phyloP scores from a whole-genome alignment of 1,140 invertebrate genomes.

The Triops longicaudatus region DNA sequence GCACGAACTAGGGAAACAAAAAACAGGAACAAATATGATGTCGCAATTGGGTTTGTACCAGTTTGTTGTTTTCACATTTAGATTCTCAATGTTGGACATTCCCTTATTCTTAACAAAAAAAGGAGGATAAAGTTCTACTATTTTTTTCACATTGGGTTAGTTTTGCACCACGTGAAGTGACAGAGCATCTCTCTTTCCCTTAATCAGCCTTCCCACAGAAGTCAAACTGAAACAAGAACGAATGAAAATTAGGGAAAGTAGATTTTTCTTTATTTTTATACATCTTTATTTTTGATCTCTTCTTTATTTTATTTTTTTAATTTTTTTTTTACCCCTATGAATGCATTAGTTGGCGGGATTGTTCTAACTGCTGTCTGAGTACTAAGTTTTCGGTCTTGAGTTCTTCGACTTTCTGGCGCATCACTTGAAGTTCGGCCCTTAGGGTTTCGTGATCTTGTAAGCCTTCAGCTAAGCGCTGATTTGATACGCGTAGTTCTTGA shows the following conservation, averaged over 20 bases:
- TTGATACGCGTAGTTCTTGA: constrained; percentile 65
- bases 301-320: neutral
- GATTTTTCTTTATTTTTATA: neutral
- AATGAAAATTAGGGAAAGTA: neutral
- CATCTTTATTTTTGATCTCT: neutral
- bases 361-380: constrained; percentile 44
- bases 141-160: neutral
- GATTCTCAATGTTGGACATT: constrained; percentile 18
- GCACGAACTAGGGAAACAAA: too few relatives aligned
- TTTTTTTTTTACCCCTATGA: neutral
- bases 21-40: too few relatives aligned
- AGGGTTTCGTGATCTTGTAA: constrained; percentile 53
- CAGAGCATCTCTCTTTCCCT: too few relatives aligned
- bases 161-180: too few relatives aligned
- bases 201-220: too few relatives aligned
- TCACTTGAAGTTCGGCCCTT: constrained; percentile 47
- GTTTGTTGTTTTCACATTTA: constrained; percentile 17
- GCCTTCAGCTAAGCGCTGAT: constrained; percentile 55
- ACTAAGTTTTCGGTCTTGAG: constrained; percentile 53
- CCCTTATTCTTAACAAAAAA: constrained; percentile 1
- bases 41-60: neutral
- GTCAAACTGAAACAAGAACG: too few relatives aligned
- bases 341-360: constrained; percentile 30
- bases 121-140: neutral
- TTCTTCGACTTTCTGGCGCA: constrained; percentile 51